A percentile compares a stretch with the other conserved stretches of the same genome.
These are phyloP conservation scores for Spodoptera exigua DNA, from an alignment of 2,888 invertebrate genomes.

Conservation along the genomic window DNA sequence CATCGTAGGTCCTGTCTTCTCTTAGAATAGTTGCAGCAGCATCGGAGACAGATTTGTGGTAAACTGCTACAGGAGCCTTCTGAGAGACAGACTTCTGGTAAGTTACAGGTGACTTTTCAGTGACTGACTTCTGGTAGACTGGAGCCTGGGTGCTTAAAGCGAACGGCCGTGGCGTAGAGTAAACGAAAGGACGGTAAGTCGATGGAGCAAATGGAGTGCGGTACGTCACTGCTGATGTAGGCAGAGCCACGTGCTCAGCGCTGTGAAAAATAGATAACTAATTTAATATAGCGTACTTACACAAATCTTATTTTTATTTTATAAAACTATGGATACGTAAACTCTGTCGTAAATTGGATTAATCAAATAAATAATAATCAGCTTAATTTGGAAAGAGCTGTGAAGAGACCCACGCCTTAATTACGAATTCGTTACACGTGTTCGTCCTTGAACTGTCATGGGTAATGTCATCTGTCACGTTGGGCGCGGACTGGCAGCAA, in stretches of 20 bases:
- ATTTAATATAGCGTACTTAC: not conserved
- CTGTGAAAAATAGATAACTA: conserved; percentile 53
- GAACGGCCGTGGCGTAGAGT: conserved; percentile 50
- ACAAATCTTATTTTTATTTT: not conserved
- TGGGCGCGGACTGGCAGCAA: conserved; percentile 20
- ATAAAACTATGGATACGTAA: not conserved
- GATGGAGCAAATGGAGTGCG: conserved; percentile 64
- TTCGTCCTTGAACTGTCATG: conserved; percentile 51
- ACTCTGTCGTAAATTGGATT: conserved; percentile 14
- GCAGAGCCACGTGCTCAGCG: conserved; percentile 61
- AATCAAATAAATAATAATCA: conserved; percentile 11
- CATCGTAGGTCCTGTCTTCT: conserved; percentile 84
- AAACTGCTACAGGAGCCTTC: conserved; percentile 52
- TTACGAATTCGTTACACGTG: conserved; percentile 42
- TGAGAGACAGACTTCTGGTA: conserved; percentile 10
- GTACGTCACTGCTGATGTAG: conserved; percentile 67
- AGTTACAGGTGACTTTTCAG: conserved; percentile 39
- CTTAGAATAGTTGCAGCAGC: conserved; percentile 88
- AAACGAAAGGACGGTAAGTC: conserved; percentile 53
- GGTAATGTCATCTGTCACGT: conserved; percentile 30
- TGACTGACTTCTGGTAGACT: conserved; percentile 14
- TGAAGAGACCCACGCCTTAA: conserved; percentile 36
- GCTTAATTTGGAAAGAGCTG: conserved; percentile 24
- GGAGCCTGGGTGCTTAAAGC: conserved; percentile 53
- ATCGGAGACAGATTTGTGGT: conserved; percentile 76